These are phyloP conservation scores for Pogonophryne albipinna DNA, from an alignment of 2,797 vertebrate species.

Conservation along the genomic window DNA sequence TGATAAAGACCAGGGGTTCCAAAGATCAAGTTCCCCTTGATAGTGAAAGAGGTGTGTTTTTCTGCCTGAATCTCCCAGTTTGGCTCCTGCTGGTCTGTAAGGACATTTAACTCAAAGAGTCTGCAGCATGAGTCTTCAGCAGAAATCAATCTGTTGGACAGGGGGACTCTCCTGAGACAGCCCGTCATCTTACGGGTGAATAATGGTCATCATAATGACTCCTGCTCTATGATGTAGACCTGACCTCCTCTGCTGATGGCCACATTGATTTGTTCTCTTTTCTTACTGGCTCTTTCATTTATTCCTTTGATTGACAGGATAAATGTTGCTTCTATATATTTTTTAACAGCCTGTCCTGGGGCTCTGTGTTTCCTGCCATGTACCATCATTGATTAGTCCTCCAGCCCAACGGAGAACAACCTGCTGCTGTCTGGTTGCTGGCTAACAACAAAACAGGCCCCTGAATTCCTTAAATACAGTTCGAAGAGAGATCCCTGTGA, in stretches of 20 bases:
- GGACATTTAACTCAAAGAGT: conserved; percentile 18
- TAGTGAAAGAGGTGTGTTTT: neutral
- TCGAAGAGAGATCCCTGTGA: neutral
- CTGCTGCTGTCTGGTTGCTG: neutral
- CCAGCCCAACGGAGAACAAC: neutral
- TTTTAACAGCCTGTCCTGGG: neutral
- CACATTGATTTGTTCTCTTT: conserved; percentile 14
- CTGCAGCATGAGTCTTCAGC: neutral
- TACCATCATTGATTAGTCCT: neutral
- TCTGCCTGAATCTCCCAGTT: neutral
- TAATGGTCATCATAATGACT: conserved; percentile 30
- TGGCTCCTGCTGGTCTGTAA: conserved; percentile 2
- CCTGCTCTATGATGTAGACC: conserved; percentile 8
- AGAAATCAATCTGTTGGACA: conserved; percentile 26
- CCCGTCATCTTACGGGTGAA: conserved; percentile 5
- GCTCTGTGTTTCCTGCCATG: neutral
- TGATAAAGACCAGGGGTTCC: neutral
- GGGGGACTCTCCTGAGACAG: conserved; percentile 35
- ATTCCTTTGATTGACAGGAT: neutral
- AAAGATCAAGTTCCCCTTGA: neutral
- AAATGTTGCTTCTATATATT: neutral
- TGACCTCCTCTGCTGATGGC: conserved; percentile 16
- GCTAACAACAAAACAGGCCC: neutral
- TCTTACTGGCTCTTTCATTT: neutral
- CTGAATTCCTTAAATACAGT: neutral